Percentiles rank a stretch among this genome's conserved stretches.
These are phyloP conservation scores for Corynorhinus townsendii DNA, from an alignment of 2,113 vertebrate genomes.

Conservation along the genomic window DNA sequence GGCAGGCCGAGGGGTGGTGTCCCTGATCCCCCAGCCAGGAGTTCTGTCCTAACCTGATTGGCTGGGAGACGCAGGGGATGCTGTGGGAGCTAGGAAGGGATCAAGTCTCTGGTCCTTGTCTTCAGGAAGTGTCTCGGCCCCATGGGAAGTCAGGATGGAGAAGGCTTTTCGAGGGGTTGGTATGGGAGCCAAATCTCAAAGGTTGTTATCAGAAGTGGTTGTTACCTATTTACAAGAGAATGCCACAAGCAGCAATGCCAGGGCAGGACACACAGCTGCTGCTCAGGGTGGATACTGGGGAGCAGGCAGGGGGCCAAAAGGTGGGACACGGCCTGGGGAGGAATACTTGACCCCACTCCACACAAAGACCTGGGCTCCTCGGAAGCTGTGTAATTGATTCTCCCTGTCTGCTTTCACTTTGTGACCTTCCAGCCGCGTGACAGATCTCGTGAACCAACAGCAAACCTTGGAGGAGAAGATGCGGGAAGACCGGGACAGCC, in stretches of 20 bases:
- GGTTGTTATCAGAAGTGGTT: not conserved
- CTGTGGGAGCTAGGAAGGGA: not conserved
- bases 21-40: not conserved
- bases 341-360: too few relatives aligned
- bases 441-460: constrained; percentile 86
- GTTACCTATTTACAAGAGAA: too few relatives aligned
- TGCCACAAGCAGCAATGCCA: not conserved
- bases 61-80: not conserved
- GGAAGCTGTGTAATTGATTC: not conserved
- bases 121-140: not conserved
- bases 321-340: not conserved
- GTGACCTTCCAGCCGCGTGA: constrained; percentile 80
- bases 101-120: not conserved
- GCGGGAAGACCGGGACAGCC: constrained; percentile 79
- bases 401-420: not conserved
- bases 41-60: not conserved
- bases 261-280: not conserved
- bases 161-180: not conserved
- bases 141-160: not conserved
- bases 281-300: not conserved
- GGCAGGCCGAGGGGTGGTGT: not conserved
- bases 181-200: not conserved
- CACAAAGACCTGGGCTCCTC: not conserved
- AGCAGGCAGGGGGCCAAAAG: not conserved
- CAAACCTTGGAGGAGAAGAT: constrained; percentile 83